These are phyloP conservation scores for Brachionus manjavacas DNA, from an alignment of 1,140 invertebrate species.

Conservation along the genomic window DNA sequence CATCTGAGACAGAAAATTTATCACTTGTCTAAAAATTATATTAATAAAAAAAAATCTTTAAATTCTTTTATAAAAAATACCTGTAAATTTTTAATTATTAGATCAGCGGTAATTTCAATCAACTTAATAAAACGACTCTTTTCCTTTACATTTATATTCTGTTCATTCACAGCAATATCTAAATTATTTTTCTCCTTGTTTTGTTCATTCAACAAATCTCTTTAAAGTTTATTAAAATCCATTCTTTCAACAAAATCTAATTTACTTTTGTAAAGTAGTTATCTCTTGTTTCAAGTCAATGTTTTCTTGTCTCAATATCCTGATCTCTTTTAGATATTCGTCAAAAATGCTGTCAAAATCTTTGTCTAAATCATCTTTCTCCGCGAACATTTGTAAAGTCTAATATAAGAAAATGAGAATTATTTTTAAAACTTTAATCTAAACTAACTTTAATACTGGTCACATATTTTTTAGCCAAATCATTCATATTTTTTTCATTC, in stretches of 20 bases:
- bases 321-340: background rate
- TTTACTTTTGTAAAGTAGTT: background rate
- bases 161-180: background rate
- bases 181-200: background rate
- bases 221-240: background rate
- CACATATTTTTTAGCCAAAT: background rate
- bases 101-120: background rate
- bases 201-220: background rate
- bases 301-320: background rate
- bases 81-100: background rate
- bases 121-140: background rate
- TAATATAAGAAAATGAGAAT: background rate
- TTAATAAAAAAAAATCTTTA: background rate
- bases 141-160: background rate
- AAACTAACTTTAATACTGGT: background rate
- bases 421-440: background rate
- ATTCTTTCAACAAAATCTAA: background rate
- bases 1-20: background rate
- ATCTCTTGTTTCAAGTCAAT: background rate
- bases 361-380: background rate
- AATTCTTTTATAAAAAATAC: background rate
- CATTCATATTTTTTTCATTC: background rate
- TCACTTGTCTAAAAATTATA: background rate
- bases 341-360: background rate
- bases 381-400: background rate